Evolutionary conservation across 2,888 invertebrate genomes (phyloP), one percentile per base, ranked within the genome.

Genomic region (Nemurella pictetii): DNA sequence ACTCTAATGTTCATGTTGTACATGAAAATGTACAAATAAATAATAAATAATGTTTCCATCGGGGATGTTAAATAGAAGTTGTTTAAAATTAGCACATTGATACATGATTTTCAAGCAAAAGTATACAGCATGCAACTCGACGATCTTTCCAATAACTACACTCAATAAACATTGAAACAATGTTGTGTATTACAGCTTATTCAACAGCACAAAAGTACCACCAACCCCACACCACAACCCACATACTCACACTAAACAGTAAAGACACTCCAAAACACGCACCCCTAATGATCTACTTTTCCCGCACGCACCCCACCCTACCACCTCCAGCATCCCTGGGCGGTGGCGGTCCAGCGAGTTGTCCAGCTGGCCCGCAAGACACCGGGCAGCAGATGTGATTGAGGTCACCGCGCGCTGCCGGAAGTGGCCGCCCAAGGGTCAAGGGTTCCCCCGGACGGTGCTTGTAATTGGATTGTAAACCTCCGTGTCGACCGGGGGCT

Each of bases 401-500:
- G 82, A 55, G 72, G 82, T 82, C 29, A 32, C 20, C 80, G 32
- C 80, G n/a, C n/a, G n/a, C n/a, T n/a, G 55, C 55, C 55, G 55
- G 55, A 55, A 55, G 55, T 55, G 55, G 20, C 55, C 55, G 55
- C 55, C 55, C 20, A 55, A 20, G 55, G 55, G 55, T 55, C 55
- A 55, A 55, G 55, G 20, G 55, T 55, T 20, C 12, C 4, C 2
- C 55, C 55, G 55, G 55, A 55, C 55, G 55, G 20, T 1, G 78
- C 84, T 80, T 80, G 85, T 85, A 85, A 85, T 85, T 85, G 85
- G 85, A 85, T 85, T 85, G 85, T 85, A 85, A 85, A 83, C 74
- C 85, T 85, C 82, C 27, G 82, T 72, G 29, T 27, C 82, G 82
- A n/a, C n/a, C n/a, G n/a, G n/a, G n/a, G 0, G 72, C 20, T 36